Base-by-base conservation (phyloP, 1,140 invertebrate genomes). In the Brachionus manjavacas region DNA sequence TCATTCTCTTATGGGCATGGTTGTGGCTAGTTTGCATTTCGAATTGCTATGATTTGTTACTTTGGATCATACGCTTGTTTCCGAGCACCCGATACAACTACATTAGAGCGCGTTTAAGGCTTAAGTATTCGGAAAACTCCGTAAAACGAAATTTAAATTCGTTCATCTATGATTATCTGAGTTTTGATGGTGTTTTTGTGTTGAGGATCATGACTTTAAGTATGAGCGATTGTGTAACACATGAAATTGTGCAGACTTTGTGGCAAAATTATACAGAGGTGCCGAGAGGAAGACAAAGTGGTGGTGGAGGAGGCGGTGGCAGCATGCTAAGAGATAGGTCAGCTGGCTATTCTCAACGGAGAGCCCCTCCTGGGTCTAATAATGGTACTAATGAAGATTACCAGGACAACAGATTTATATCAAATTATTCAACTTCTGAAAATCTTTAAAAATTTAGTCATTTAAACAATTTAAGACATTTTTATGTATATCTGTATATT, bases 161-260 rank as follows among this genome's bases (percentile, higher is more conserved):
- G 3, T 91, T 91, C 86, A 88, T 90, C 25, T 89, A 91, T 86
- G 90, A 91, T 85, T 91, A 91, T 86, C 86, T 91, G 16, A 88
- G 90, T 23, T 90, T 89, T 80, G 91, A 91, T 86, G 91, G 91
- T 11, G 90, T 91, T 49, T 91, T 91, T 85, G 88, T 90, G 6
- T 86, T 91, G 16, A 86, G 90, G 55, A 87, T 91, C n/a, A 90
- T 91, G 66, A 89, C 90, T 16, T 90, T 90, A 83, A 91, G 91
- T 86, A 89, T 91, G 84, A 90, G 91, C 81, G 90, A 91, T 85
- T 91, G 91, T 46, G 87, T 91, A 78, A 90, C 90, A 23, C 90
- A 89, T 9, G 91, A 91, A 86, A 86, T 91, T 70, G 88, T 91
- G 76, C 87, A 90, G 28, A 89, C 90, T 76, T 85, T 91, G 23